Base-by-base conservation (phyloP, 1,140 invertebrate species). In the Calycopis cecrops region DNA sequence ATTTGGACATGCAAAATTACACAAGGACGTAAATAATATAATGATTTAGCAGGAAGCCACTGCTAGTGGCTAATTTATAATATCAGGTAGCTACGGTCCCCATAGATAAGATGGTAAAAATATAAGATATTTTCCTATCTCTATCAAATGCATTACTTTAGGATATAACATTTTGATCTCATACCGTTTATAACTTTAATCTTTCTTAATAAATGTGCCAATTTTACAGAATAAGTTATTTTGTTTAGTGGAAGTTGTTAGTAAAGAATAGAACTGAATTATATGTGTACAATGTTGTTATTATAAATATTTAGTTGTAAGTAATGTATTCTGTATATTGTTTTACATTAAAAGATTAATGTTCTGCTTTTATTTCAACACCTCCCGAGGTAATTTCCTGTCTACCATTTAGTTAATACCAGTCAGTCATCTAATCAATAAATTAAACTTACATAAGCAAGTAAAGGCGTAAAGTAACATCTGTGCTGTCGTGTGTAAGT, bases 231-330 rank as follows among this genome's bases (percentile, higher is more conserved):
- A 35, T 35, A 8, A 50, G 33, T 50, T 53, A 42, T 38, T 53
- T 53, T 33, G 14, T 42, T 53, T 52, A 52, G 12, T 14, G 12
- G 17, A 21, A 21, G 37, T 53, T 42, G 38, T 53, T 53, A 53
- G 52, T 33, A n/a, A 42, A 33, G 40, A 33, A 54, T 47, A 54
- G 52, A 47, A 54, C 40, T 47, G 40, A 54, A 44, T 35, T 47
- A 47, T 44, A 33, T 54, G 40, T 54, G 40, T 54, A 54, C 17
- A 54, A 44, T 54, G 40, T 54, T 54, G 52, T 53, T 53, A 52
- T 53, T 44, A 53, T 53, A 53, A 53, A 53, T 53, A 53, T 42
- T 53, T 53, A 53, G 52, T 53, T 53, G 18, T 53, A 53, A 53
- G 38, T 53, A 53, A 52, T 53, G 52, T 53, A 47, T 53, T 53